Evolutionary conservation across 2,113 vertebrate species (phyloP).

Genomic region (Talpa occidentalis): DNA sequence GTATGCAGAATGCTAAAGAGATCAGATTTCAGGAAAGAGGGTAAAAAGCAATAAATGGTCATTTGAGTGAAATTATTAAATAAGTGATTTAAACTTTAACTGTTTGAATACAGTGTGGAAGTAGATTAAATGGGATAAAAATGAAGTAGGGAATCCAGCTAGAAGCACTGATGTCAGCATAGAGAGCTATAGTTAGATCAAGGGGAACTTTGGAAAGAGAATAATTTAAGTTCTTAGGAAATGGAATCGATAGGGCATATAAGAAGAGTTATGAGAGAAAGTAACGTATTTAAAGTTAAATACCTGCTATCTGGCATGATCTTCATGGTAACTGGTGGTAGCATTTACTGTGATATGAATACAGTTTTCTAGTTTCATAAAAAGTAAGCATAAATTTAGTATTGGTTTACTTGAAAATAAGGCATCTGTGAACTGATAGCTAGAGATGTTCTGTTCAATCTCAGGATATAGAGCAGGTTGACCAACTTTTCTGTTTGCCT

Average conservation of each 20-base stretch:
- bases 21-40: neutral
- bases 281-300: neutral
- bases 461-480: neutral
- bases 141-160: neutral
- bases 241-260: neutral
- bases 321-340: neutral
- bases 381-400: neutral
- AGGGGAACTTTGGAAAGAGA: neutral
- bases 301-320: neutral
- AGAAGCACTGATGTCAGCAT: neutral
- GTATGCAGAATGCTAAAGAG: neutral
- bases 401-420: neutral
- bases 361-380: neutral
- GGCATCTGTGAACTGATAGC: neutral
- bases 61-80: neutral
- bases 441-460: neutral
- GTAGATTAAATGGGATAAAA: neutral
- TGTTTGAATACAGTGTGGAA: neutral
- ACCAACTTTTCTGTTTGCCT: neutral
- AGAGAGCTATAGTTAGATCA: neutral
- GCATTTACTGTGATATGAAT: neutral
- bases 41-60: neutral
- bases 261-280: neutral
- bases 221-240: neutral
- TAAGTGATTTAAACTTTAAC: neutral